Evolutionary conservation across 2,888 invertebrate species (phyloP), one percentile per base, ranked within the genome.

Genomic region (Dilophus febrilis): DNA sequence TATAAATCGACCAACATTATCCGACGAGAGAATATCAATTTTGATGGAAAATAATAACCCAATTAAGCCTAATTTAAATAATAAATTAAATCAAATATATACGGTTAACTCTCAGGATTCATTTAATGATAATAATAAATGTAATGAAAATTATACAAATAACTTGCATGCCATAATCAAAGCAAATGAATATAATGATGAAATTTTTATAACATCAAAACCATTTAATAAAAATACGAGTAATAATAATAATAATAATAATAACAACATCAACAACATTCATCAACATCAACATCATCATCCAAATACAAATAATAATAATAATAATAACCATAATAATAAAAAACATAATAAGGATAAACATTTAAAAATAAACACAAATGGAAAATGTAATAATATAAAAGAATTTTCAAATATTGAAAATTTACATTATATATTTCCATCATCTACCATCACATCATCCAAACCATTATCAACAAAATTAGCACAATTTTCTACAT

Each of bases 291-390:
- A n/a, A n/a, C n/a, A n/a, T n/a, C n/a, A n/a, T n/a, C n/a, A n/a
- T n/a, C n/a, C n/a, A n/a, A n/a, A n/a, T n/a, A n/a, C n/a, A 32
- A 32, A 13, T 16, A 32, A 26, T 32, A 33, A 38, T 33, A 33
- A 26, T 38, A 27, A 33, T 27, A 26, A 33, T 33, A 33, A 19
- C 27, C 11, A 26, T 27, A 38, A 38, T 16, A n/a, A 26, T 14
- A 38, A 32, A 33, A 22, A 22, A 6, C 4, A 7, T 22, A 7
- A 22, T 22, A 22, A 6, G 4, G 7, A 22, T 22, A 22, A 22
- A 22, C 4, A 22, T 22, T 4, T 22, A 8, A 22, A 22, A 22
- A 22, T 22, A 22, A 22, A 22, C 8, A 8, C 5, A 6, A 22
- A 22, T 22, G 22, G 4, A 22, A 22, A 22, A 22, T 22, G 8